phyloP scores from a whole-genome alignment of 2,888 invertebrate genomes.

The Yponomeuta sedellus region DNA sequence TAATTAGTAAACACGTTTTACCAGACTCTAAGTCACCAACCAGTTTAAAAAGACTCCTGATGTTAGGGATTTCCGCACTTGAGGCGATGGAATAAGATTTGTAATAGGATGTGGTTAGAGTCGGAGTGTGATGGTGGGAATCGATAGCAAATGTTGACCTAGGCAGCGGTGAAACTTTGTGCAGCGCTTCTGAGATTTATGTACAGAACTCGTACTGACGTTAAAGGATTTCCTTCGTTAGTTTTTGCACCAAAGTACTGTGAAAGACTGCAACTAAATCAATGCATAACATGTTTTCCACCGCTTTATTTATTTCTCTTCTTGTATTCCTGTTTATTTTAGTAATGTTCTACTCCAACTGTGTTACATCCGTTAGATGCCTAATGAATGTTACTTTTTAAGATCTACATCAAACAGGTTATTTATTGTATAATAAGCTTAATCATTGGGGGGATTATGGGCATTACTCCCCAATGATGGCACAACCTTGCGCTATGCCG shows the following conservation, averaged over 20 bases:
- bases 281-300: background rate
- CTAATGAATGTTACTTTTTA: no score
- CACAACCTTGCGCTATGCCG: no score
- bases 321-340: no score
- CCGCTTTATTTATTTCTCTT: no score
- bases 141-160: constrained; percentile 14
- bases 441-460: no score
- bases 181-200: constrained; percentile 8
- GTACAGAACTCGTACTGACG: constrained; percentile 3
- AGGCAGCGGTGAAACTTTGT: constrained; percentile 9
- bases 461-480: no score
- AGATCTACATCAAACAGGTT: no score
- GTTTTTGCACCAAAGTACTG: background rate
- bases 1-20: constrained; percentile 11
- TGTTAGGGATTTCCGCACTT: background rate
- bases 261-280: background rate
- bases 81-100: background rate
- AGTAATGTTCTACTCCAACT: no score
- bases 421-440: no score
- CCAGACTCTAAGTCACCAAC: background rate
- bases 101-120: background rate
- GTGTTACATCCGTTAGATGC: no score
- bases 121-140: background rate
- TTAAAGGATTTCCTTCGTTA: constrained; percentile 12
- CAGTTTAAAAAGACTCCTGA: background rate